Percentiles rank a stretch among this genome's conserved stretches.
Evolutionary conservation across 2,113 vertebrate species (phyloP).

Genomic region (Isichthys henryi): DNA sequence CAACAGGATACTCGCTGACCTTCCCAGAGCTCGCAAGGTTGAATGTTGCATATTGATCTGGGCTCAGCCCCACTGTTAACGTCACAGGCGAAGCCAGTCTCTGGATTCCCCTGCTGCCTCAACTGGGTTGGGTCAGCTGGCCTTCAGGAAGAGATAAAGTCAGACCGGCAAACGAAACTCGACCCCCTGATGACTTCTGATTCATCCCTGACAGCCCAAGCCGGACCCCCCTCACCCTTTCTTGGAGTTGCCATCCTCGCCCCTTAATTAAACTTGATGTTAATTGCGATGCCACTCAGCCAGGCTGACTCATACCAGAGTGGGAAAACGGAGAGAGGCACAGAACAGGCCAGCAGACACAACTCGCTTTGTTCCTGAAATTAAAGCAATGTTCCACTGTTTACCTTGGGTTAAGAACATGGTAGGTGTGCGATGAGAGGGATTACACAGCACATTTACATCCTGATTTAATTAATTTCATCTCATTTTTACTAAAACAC

Average conservation of each 20-base stretch:
- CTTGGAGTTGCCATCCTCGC: background rate
- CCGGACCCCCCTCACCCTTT: background rate
- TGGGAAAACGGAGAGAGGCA: background rate
- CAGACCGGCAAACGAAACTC: background rate
- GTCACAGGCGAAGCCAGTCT: background rate
- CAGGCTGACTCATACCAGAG: background rate
- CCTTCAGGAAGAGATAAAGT: background rate
- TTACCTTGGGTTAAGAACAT: background rate
- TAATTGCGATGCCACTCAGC: background rate
- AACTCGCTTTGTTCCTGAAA: background rate
- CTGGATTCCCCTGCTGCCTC: background rate
- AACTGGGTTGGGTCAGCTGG: background rate
- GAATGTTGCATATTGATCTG: background rate
- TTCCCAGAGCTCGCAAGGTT: background rate
- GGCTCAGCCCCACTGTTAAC: background rate
- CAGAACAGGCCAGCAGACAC: background rate
- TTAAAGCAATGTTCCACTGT: background rate
- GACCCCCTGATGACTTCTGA: background rate
- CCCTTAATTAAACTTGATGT: background rate
- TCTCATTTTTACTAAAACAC: background rate
- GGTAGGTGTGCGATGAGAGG: background rate
- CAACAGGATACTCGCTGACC: background rate
- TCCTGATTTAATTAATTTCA: background rate
- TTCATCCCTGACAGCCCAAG: background rate
- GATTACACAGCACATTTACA: background rate